Evolutionary conservation across 2,797 vertebrate species (phyloP), one percentile per base, ranked within the genome.

Genomic region (Cephalopachus bancanus): DNA sequence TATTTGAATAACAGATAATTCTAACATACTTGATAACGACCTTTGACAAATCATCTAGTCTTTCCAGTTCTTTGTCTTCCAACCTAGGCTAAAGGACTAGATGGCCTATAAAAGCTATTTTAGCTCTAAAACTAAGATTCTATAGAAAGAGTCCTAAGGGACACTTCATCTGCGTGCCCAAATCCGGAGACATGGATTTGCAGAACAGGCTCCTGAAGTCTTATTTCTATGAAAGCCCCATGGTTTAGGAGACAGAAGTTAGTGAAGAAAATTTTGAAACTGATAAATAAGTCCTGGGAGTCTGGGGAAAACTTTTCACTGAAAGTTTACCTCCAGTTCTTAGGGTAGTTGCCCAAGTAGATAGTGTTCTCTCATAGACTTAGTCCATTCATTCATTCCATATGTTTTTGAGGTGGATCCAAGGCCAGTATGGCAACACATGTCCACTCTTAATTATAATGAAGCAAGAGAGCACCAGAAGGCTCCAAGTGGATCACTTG

Each of bases 401-500:
- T 3, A 26, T 12, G 17, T 22, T 20, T 74, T 26, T 24, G 65
- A 71, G 20, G 62, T 72, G 8, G 7, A n/a, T 87, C 64, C 60
- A 71, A 74, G 67, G 59, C 59, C 51, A 33, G 53, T 7, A 53
- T 33, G 22, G 49, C 33, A 57, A 17, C 49, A 12, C 1, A 6
- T 33, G 28, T 24, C 30, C 26, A 10, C 57, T 79, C 9, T 84
- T 49, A 28, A 19, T 71, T 44, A 8, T 6, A 33, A 78, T 7
- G 8, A 30, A 51, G 6, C n/a, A 69, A 19, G 17, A 75, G 16
- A 51, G 53, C 20, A 44, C 4, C 55, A 72, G 75, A 30, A 62
- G 14, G 75, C 19, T 67, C 8, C 14, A 0, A 1, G 11, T 16
- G 9, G 9, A 30, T 51, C 11, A 7, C 51, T 5, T 10, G 24